Evolutionary conservation across 1,140 invertebrate species (phyloP).

Genomic region (Radopholus similis): DNA sequence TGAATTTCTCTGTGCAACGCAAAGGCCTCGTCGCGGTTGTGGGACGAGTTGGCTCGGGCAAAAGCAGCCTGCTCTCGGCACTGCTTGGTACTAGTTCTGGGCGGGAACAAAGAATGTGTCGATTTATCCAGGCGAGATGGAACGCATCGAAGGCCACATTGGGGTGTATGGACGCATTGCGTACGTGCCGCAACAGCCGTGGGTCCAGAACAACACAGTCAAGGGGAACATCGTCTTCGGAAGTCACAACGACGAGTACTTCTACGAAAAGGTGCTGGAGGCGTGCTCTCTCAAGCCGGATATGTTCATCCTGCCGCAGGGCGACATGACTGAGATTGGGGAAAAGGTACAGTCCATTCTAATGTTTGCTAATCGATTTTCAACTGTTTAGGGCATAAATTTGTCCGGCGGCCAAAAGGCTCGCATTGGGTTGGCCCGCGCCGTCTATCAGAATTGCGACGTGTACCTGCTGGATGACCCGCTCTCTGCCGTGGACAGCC

Average conservation of each 20-base stretch:
- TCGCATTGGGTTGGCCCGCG: conserved; percentile 84
- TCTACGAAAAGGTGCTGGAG: conserved; percentile 69
- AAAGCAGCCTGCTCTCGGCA: conserved; percentile 33
- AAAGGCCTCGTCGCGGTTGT: conserved; percentile 30
- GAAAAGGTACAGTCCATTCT: conserved; percentile 62
- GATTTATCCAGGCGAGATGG: conserved; percentile 64
- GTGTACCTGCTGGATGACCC: conserved; percentile 91
- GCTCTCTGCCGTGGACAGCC: conserved; percentile 86
- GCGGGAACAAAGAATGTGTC: background rate
- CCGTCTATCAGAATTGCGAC: conserved; percentile 84
- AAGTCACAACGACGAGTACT: conserved; percentile 68
- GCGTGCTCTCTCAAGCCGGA: conserved; percentile 63
- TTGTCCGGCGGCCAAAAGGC: conserved; percentile 95
- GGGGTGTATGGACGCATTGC: conserved; percentile 37
- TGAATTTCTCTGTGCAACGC: conserved; percentile 29
- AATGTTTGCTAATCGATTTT: conserved; percentile 10
- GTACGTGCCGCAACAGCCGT: conserved; percentile 85
- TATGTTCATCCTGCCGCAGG: conserved; percentile 61
- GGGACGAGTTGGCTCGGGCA: conserved; percentile 39
- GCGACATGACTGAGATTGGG: conserved; percentile 65
- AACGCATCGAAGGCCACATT: conserved; percentile 31
- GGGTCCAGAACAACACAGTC: conserved; percentile 88
- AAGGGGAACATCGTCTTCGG: conserved; percentile 82
- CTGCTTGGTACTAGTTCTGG: conserved; percentile 48
- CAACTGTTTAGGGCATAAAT: conserved; percentile 76